phyloP scores from a whole-genome alignment of 2,797 vertebrate genomes.

The Phalanger gymnotis region DNA sequence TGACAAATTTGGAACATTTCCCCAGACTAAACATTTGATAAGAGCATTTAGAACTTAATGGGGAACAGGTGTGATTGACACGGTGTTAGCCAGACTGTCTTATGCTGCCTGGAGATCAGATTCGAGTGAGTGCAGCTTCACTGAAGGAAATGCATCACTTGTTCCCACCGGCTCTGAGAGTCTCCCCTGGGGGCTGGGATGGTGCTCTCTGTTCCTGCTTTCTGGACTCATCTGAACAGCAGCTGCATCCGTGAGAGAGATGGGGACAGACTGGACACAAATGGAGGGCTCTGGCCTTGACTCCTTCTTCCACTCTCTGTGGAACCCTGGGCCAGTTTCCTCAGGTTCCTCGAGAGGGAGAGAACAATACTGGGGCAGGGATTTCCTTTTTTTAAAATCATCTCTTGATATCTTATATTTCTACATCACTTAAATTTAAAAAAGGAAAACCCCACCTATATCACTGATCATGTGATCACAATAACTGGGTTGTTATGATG shows the following conservation, averaged over 20 bases:
- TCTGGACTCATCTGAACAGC: neutral
- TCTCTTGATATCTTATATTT: neutral
- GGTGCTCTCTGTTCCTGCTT: slow-evolving; percentile 8
- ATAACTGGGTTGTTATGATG: too few species aligned
- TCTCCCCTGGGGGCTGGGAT: neutral
- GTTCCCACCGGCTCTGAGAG: slow-evolving; percentile 43
- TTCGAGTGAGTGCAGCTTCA: slow-evolving; percentile 48
- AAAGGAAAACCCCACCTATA: neutral
- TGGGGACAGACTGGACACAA: neutral
- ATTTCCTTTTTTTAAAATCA: neutral
- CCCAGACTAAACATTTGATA: slow-evolving; percentile 68
- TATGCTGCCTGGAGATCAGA: slow-evolving; percentile 44
- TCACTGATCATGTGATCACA: too few species aligned
- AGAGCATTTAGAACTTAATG: slow-evolving; percentile 65
- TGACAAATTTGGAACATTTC: slow-evolving; percentile 63
- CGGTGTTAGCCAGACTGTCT: slow-evolving; percentile 41
- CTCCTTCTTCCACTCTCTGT: neutral
- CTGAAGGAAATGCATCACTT: slow-evolving; percentile 46
- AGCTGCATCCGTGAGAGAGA: neutral
- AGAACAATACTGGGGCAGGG: neutral
- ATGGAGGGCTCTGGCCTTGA: neutral
- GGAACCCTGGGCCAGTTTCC: neutral
- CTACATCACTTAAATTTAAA: neutral
- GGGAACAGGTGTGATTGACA: slow-evolving; percentile 49
- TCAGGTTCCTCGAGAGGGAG: neutral